These are phyloP conservation scores for Mesembrinibis cayennensis DNA, from an alignment of 2,113 vertebrate species.

Conservation along the genomic window DNA sequence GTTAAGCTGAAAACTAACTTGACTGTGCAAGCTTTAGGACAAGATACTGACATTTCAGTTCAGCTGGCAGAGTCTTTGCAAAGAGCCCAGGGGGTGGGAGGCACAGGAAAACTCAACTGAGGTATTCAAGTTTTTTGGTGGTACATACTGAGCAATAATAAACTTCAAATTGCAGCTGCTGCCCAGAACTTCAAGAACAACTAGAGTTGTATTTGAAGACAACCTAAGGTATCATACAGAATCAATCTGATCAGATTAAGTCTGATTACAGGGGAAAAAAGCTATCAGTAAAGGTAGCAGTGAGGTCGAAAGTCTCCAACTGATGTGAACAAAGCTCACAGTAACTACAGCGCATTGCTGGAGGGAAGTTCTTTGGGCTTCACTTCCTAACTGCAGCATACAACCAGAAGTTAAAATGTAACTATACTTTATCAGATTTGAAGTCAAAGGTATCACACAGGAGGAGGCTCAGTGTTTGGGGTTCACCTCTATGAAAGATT, in stretches of 20 bases:
- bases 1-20: background rate
- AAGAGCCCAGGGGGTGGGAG: background rate
- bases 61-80: too few relatives aligned
- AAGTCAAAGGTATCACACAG: slow-evolving; percentile 8
- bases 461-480: background rate
- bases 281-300: background rate
- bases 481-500: background rate
- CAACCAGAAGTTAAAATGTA: slow-evolving; percentile 4
- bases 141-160: background rate
- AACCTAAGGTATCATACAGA: background rate
- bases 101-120: background rate
- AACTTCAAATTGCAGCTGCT: background rate
- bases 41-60: background rate
- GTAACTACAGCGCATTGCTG: background rate
- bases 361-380: background rate
- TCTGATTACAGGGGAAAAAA: background rate
- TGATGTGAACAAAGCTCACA: background rate
- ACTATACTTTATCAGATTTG: background rate
- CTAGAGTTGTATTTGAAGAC: rapidly evolving
- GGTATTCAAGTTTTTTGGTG: background rate
- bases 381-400: background rate
- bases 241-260: background rate
- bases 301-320: background rate
- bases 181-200: background rate
- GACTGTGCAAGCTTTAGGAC: background rate